Base-by-base conservation (phyloP, 2,113 vertebrate species). In the Bagarius yarrelli region DNA sequence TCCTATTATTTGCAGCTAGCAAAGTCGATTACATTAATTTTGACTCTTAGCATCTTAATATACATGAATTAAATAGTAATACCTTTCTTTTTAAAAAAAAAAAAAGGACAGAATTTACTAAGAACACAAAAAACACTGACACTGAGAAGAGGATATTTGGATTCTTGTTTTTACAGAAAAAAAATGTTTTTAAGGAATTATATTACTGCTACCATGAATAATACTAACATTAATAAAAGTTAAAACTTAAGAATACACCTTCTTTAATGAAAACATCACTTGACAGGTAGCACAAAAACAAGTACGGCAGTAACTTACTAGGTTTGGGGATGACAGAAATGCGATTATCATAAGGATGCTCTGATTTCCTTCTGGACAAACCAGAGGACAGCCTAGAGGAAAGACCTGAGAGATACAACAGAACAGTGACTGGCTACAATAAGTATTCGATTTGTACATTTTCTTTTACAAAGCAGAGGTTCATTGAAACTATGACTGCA, bases 321-420 rank as follows among this genome's bases (percentile, higher is more conserved):
- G 79, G 34, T 76, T 47, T 75, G 23, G 81, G 83, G 34, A 84
- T 86, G 34, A 87, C 83, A 55, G 86, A 23, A 16, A 88, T 56
- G 11, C 88, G 86, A 77, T 89, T 89, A 72, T 89, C 88, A 30
- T 89, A 89, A 55, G 83, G 85, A 76, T 89, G 88, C 12, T 87
- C 83, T 0, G 88, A 85, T 11, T 60, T 83, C 15, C 56, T 57
- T 71, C 81, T 83, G 72, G 55, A 75, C 55, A 80, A 56, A 59
- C 70, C 57, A 50, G 52, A 63, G 59, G 84, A 61, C 52, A 78
- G 36, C 23, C 60, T 78, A 16, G 83, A 75, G 52, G 66, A 64
- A 27, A 71, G 53, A 55, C 19, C 86, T 85, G 53, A 73, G 32
- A 69, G 5, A 72, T 15, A 72, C 23, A 57, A 27, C 2, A 44